These are phyloP conservation scores for Alligator mississippiensis DNA, from an alignment of 2,113 vertebrate species.

Conservation along the genomic window DNA sequence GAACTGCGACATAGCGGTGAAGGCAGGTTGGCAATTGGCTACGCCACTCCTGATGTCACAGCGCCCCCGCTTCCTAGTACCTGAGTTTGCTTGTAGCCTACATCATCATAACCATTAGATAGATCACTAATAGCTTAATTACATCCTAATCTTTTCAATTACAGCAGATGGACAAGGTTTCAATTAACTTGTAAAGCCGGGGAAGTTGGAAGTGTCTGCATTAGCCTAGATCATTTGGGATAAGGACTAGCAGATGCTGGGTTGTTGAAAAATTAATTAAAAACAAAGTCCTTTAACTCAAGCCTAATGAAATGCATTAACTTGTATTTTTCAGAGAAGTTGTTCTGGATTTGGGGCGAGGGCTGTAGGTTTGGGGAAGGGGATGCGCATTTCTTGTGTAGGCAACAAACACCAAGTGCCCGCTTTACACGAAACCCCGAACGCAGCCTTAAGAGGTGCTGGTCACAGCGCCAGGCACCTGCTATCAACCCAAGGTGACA, in stretches of 20 bases:
- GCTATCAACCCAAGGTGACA: not conserved
- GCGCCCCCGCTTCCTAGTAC: not conserved
- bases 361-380: not conserved
- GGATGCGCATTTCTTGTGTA: not conserved
- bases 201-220: conserved; percentile 35
- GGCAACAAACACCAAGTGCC: not conserved
- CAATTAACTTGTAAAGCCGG: conserved; percentile 45
- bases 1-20: not conserved
- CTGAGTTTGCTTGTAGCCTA: not conserved
- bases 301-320: conserved; percentile 32
- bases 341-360: conserved; percentile 4
- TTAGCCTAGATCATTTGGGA: conserved; percentile 46
- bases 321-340: conserved; percentile 4
- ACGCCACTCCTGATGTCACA: not conserved
- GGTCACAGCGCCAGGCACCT: not conserved
- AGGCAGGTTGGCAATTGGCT: not conserved
- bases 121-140: not conserved
- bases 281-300: conserved; percentile 34
- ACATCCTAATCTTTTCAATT: not conserved
- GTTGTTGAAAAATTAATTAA: conserved; percentile 42
- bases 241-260: conserved; percentile 56
- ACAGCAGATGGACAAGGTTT: conserved; percentile 19
- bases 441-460: not conserved
- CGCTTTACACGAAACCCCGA: not conserved
- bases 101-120: not conserved